A percentile compares a stretch with the other conserved stretches of the same genome.
Conservation (phyloP, 2,888 invertebrate genomes). For the Limenitis camilla region DNA sequence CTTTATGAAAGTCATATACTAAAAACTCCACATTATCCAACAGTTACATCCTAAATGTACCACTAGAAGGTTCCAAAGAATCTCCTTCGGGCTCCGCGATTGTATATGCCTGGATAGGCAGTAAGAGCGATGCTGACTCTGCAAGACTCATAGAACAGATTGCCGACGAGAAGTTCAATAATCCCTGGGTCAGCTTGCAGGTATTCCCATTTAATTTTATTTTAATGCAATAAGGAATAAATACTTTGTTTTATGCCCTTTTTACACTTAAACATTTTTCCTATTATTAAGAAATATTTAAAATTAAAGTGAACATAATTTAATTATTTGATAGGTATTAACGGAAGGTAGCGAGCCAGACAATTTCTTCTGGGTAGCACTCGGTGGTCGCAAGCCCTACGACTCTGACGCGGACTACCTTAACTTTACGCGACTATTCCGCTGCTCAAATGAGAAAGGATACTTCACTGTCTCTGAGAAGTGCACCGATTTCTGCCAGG, state of each 20-base stretch:
- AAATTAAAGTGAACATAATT: neutral
- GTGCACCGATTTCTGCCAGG: conserved; percentile 98
- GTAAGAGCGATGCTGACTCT: conserved; percentile 88
- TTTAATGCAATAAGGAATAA: too few relatives aligned
- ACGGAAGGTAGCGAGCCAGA: conserved; percentile 97
- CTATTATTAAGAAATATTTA: neutral
- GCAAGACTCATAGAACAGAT: conserved; percentile 91
- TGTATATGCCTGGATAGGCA: conserved; percentile 97
- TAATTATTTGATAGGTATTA: conserved; percentile 74
- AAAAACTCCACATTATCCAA: neutral
- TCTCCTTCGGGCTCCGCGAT: conserved; percentile 80
- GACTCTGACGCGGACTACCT: conserved; percentile 93
- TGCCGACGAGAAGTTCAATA: conserved; percentile 94
- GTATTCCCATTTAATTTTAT: conserved; percentile 55
- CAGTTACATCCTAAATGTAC: conserved; percentile 94
- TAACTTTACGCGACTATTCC: conserved; percentile 93
- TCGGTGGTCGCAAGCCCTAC: conserved; percentile 92
- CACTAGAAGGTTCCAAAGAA: conserved; percentile 89
- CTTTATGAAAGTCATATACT: neutral
- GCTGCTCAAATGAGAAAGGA: conserved; percentile 99
- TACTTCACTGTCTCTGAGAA: conserved; percentile 99
- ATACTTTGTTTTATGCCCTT: too few relatives aligned
- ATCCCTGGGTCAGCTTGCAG: conserved; percentile 83
- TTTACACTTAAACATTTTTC: neutral
- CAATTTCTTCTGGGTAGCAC: conserved; percentile 98